phyloP scores from a whole-genome alignment of 2,797 vertebrate genomes.

The Luscinia luscinia region DNA sequence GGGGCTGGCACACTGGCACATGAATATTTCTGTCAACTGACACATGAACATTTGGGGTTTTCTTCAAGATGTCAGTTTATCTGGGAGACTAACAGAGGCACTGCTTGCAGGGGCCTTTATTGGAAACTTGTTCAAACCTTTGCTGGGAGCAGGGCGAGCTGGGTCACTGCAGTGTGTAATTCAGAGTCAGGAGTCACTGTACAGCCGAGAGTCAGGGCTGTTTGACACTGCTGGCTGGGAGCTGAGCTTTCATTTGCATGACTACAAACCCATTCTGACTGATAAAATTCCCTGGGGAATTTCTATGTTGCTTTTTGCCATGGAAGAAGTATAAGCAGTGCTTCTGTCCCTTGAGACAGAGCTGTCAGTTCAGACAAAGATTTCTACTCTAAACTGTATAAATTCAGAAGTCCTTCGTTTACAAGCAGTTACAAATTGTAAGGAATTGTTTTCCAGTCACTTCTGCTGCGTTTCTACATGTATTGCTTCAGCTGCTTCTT shows the following conservation, averaged over 20 bases:
- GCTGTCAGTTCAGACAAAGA: neutral
- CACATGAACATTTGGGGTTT: neutral
- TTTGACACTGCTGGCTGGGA: neutral
- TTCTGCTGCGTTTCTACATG: neutral
- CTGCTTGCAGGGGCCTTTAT: neutral
- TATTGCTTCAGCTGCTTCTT: neutral
- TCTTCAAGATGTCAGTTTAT: neutral
- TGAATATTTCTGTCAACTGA: neutral
- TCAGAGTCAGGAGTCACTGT: neutral
- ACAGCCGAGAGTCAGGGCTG: neutral
- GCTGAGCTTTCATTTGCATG: neutral
- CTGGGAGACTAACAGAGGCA: neutral
- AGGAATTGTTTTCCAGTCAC: neutral
- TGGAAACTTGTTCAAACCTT: neutral
- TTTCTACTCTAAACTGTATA: neutral
- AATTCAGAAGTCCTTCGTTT: neutral
- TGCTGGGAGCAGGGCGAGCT: neutral
- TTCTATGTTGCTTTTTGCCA: neutral
- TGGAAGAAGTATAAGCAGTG: neutral
- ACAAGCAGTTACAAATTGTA: neutral
- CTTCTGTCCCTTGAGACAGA: neutral
- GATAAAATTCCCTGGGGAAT: neutral
- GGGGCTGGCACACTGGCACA: neutral
- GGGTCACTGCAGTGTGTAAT: neutral
- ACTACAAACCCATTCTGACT: neutral